phyloP scores from a whole-genome alignment of 2,797 vertebrate species.

The Sebastes wilsoni region DNA sequence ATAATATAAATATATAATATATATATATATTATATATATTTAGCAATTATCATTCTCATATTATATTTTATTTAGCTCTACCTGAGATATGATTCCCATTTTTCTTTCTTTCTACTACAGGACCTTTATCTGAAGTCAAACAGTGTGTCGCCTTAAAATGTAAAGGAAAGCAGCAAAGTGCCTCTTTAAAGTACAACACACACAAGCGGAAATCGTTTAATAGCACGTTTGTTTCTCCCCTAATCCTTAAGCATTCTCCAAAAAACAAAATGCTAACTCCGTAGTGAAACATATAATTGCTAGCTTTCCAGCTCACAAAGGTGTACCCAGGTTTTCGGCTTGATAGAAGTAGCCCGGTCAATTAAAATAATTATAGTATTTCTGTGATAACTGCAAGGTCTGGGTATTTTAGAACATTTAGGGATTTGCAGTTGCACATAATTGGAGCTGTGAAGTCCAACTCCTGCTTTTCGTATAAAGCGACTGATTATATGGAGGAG shows the following conservation, averaged over 20 bases:
- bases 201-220: constrained; percentile 77
- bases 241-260: constrained; percentile 77
- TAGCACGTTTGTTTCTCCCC: constrained; percentile 72
- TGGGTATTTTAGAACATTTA: constrained; percentile 75
- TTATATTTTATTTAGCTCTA: background rate
- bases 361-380: constrained; percentile 80
- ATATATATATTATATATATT: too few species aligned
- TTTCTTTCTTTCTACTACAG: background rate
- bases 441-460: constrained; percentile 72
- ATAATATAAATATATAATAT: too few species aligned
- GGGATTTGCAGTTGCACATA: constrained; percentile 75
- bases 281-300: constrained; percentile 71
- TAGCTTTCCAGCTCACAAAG: constrained; percentile 62
- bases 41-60: background rate
- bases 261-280: constrained; percentile 73
- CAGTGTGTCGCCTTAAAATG: constrained; percentile 27
- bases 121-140: constrained; percentile 17
- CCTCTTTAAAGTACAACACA: constrained; percentile 52
- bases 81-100: background rate
- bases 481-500: constrained; percentile 63
- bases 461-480: constrained; percentile 66
- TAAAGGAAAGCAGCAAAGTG: constrained; percentile 47
- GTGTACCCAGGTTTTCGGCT: constrained; percentile 65
- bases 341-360: constrained; percentile 72
- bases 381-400: constrained; percentile 77